These are phyloP conservation scores for Halictus rubicundus DNA, from an alignment of 1,140 invertebrate genomes.

Conservation along the genomic window DNA sequence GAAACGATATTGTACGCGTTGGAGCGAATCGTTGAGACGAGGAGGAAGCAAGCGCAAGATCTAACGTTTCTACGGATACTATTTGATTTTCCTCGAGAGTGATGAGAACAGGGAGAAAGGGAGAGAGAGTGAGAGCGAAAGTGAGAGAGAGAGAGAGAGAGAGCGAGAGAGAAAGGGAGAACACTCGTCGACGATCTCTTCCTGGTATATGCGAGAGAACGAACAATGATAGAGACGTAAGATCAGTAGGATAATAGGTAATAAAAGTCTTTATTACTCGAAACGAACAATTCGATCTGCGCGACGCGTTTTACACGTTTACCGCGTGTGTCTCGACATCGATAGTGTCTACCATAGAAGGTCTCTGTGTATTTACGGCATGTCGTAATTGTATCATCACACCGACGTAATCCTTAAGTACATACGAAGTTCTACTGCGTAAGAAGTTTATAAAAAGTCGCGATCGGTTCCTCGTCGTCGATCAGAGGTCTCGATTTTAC, in stretches of 20 bases:
- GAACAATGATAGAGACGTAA: conserved; percentile 22
- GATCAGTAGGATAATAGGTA: conserved; percentile 30
- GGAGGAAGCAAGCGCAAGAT: not conserved
- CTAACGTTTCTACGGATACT: not conserved
- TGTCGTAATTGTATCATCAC: conserved; percentile 3
- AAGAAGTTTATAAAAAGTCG: not conserved
- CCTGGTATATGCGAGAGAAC: not conserved
- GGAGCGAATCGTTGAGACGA: too few relatives aligned
- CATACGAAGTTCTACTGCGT: conserved; percentile 2
- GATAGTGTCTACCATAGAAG: conserved; percentile 46
- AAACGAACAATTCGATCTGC: conserved; percentile 18
- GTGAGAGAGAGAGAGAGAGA: not conserved
- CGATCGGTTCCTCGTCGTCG: not conserved
- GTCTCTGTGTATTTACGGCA: conserved; percentile 32
- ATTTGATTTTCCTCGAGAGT: not conserved
- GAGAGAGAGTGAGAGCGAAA: conserved; percentile 19
- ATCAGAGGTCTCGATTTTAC: not conserved
- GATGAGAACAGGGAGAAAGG: not conserved
- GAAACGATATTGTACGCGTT: conserved; percentile 17
- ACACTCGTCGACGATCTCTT: conserved; percentile 15
- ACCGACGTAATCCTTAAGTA: conserved; percentile 13
- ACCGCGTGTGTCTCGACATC: conserved; percentile 12
- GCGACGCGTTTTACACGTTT: conserved; percentile 11
- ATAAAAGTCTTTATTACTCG: conserved; percentile 39
- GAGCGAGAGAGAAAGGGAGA: conserved; percentile 4